Evolutionary conservation across 2,888 invertebrate genomes (phyloP), one percentile per base, ranked within the genome.

Genomic region (Sicus ferrugineus): DNA sequence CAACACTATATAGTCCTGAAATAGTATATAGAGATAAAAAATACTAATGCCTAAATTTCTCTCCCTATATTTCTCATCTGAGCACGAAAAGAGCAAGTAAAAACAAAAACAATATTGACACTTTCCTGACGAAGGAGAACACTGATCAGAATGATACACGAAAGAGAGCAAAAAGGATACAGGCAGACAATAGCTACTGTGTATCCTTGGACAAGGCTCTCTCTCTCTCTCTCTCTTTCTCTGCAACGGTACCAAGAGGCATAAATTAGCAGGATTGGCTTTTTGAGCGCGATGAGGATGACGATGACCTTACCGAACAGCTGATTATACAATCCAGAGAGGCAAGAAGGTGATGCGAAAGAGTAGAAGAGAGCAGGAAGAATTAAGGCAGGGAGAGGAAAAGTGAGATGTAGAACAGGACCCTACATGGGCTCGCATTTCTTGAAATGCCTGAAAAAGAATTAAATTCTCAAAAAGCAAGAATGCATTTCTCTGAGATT

Each of bases 261-360:
- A 9, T 61, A 61, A 42, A 42, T 42, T 42, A 42, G 42, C 16
- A 42, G 42, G 42, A 42, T 42, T 42, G n/a, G n/a, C n/a, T n/a
- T n/a, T n/a, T n/a, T n/a, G n/a, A n/a, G 16, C 42, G 16, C n/a
- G n/a, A n/a, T 14, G 42, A 42, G 16, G 7, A n/a, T 31, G 31
- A 21, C 64, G 21, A 50, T 64, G 50, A 64, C 64, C 64, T 64
- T 50, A 50, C 19, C 19, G 31, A 64, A 48, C 64, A 61, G 70
- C 75, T 74, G 76, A 76, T 28, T 68, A 23, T 42, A 26, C 21
- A 70, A 54, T 11, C n/a, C 26, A 23, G 68, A 59, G 70, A 73
- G 75, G 73, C 65, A 75, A 76, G 74, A 75, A 52, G 21, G 21
- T 23, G 77, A 48, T 16, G 9, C 31, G 52, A 31, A n/a, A 31